Conservation (phyloP, 2,113 vertebrate species). For the Pangasianodon gigas region DNA sequence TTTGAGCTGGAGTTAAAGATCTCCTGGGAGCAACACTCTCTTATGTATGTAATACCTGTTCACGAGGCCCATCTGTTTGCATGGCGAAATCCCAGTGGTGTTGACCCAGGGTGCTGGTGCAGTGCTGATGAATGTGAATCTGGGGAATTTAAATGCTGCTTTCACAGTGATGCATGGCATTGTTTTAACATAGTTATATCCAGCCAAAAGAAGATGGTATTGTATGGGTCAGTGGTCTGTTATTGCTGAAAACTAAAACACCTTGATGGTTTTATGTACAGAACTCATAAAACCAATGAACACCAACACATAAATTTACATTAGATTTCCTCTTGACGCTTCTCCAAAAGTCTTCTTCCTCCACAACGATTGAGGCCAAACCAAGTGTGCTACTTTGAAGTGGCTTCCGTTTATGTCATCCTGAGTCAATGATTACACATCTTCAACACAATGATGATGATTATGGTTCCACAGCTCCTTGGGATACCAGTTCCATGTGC, state of each 20-base stretch:
- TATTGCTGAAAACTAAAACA: not conserved
- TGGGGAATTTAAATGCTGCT: conserved; percentile 76
- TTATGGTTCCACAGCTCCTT: conserved; percentile 69
- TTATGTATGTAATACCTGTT: conserved; percentile 69
- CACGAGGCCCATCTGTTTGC: conserved; percentile 74
- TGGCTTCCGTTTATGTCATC: conserved; percentile 31
- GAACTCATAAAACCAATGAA: not conserved
- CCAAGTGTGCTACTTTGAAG: conserved; percentile 30
- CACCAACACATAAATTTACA: conserved; percentile 1
- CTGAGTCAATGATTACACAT: conserved; percentile 53
- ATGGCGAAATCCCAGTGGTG: conserved; percentile 75
- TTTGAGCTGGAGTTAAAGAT: conserved; percentile 64
- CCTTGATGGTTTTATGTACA: not conserved
- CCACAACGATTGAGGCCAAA: conserved; percentile 30
- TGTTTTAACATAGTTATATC: conserved; percentile 73
- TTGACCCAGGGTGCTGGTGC: conserved; percentile 69
- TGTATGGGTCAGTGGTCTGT: not conserved
- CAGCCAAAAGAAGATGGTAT: conserved; percentile 29
- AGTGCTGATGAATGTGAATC: conserved; percentile 70
- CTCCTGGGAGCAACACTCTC: conserved; percentile 66
- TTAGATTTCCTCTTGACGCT: not conserved
- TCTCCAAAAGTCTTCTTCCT: not conserved
- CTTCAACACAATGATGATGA: conserved; percentile 66
- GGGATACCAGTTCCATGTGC: conserved; percentile 64
- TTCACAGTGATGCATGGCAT: conserved; percentile 72